phyloP scores from a whole-genome alignment of 2,888 invertebrate genomes.

The Baronia brevicornis region DNA sequence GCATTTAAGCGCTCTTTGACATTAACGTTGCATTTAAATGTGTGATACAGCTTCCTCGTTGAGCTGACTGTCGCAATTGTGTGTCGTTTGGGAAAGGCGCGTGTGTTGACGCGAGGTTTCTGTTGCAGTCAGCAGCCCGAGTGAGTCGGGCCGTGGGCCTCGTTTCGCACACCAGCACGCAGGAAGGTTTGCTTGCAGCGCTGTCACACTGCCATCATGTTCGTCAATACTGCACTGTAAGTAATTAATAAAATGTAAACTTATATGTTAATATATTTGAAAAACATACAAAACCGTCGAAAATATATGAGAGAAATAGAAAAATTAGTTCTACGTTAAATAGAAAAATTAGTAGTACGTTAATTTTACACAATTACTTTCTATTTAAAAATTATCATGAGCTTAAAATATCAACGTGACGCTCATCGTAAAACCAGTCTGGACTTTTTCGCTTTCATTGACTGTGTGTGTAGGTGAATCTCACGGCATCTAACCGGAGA shows the following conservation, averaged over 20 bases:
- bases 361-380: constrained; percentile 44
- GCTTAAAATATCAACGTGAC: constrained; percentile 26
- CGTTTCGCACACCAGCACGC: constrained; percentile 27
- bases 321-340: no score
- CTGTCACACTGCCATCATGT: constrained; percentile 37
- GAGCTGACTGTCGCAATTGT: constrained; percentile 69
- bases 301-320: no score
- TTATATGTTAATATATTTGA: constrained; percentile 12
- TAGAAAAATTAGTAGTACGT: constrained; percentile 27
- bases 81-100: constrained; percentile 69
- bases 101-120: constrained; percentile 65
- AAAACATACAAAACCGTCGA: not conserved
- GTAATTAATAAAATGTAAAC: constrained; percentile 27
- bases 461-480: constrained; percentile 38
- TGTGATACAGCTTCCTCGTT: constrained; percentile 71
- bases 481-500: constrained; percentile 20
- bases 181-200: constrained; percentile 25
- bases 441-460: constrained; percentile 46
- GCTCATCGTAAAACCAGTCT: constrained; percentile 32
- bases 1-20: constrained; percentile 74
- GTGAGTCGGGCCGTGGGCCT: constrained; percentile 44
- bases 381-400: constrained; percentile 46
- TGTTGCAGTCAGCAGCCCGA: constrained; percentile 65
- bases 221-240: constrained; percentile 61
- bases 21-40: constrained; percentile 72